These are phyloP conservation scores for Drosophila nr. fundita DNA, from an alignment of 2,888 invertebrate genomes.

Conservation along the genomic window DNA sequence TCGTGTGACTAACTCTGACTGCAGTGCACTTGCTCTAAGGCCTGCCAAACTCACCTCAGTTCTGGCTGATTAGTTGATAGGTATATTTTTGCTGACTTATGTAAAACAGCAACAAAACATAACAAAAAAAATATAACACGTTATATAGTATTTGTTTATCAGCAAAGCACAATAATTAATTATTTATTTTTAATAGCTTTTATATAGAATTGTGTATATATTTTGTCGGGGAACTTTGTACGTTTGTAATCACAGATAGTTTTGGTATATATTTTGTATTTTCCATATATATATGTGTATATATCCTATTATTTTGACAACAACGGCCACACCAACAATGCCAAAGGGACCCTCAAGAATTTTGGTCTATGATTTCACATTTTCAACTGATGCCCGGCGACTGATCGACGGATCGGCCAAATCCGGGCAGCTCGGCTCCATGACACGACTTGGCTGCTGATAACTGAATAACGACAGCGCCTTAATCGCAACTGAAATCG, in stretches of 20 bases:
- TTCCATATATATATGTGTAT: constrained; percentile 6
- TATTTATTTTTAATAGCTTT: constrained; percentile 21
- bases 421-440: neutral
- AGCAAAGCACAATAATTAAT: constrained; percentile 32
- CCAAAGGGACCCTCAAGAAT: constrained; percentile 48
- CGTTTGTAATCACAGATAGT: constrained; percentile 66
- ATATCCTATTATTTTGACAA: constrained; percentile 9
- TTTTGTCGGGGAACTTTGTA: constrained; percentile 26
- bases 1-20: constrained; percentile 50
- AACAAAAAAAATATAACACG: constrained; percentile 12
- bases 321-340: constrained; percentile 46
- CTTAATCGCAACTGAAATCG: constrained; percentile 52
- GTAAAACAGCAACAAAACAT: constrained; percentile 27
- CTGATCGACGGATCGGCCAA: constrained; percentile 45
- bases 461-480: constrained; percentile 15
- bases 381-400: constrained; percentile 75
- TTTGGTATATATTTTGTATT: constrained; percentile 16
- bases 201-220: neutral
- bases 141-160: constrained; percentile 28
- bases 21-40: neutral
- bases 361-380: constrained; percentile 74
- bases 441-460: constrained; percentile 23
- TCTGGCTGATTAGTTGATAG: constrained; percentile 51
- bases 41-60: constrained; percentile 57
- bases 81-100: constrained; percentile 24